Evolutionary conservation across 2,888 invertebrate genomes (phyloP), one percentile per base, ranked within the genome.

Genomic region (Sinelater perroti): DNA sequence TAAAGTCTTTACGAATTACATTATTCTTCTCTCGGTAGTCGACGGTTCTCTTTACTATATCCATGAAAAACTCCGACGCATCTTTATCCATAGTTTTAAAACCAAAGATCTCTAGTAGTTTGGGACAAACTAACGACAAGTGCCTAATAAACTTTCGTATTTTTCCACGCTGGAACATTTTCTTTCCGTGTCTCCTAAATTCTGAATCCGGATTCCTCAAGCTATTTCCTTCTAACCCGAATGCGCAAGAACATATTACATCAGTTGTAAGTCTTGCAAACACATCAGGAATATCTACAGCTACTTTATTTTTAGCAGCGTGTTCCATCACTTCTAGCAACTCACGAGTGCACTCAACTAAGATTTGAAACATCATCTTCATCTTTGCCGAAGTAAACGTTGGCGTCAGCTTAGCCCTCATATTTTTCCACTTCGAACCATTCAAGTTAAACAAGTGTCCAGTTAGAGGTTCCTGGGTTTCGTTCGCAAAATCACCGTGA

Each of bases 391-490:
- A 13, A 16, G 44, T 44, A 28, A 44, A 44, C 1, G 44, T 24
- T 14, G 44, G 28, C 2, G 44, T 28, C 10, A 24, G 6, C 10
- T 44, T 44, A 2, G 24, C 6, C 16, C 44, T 26, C 3, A 44
- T 5, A 2, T 16, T 4, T 11, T 17, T 11, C 44, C 44, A 44
- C 7, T 13, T 24, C 7, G 13, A 8, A 8, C 44, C 44, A 1
- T 10, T 3, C 3, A 10, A 3, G 11, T 8, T 6, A 10, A 33
- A 33, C 10, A 33, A 5, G 10, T 33, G 5, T 0, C 76, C 81
- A 0, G 83, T 79, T 17, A 85, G 57, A 0, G 81, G 82, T 70
- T 86, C 67, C 81, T 82, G 16, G 81, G 42, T 47, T 33, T 56
- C 61, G 28, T 65, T 56, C 6, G 51, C 35, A 18, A 62, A 56